These are phyloP conservation scores for Hermaeophaga mercurialis DNA, from an alignment of 2,888 invertebrate species.

Conservation along the genomic window DNA sequence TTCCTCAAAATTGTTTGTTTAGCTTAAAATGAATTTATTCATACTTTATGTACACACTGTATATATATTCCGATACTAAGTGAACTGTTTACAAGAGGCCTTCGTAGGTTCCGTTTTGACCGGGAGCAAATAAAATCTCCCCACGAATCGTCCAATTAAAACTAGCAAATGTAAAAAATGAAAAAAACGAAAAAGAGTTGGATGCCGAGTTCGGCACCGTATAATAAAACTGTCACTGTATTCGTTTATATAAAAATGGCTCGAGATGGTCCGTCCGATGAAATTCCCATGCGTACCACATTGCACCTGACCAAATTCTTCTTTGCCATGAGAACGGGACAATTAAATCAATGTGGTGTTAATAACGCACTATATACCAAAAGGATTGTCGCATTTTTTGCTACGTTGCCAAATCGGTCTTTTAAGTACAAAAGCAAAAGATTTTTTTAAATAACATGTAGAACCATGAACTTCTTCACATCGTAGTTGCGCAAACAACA, in stretches of 20 bases:
- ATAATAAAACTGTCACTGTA: constrained; percentile 42
- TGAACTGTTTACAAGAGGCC: too few relatives aligned
- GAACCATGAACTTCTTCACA: too few relatives aligned
- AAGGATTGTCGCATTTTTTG: constrained; percentile 34
- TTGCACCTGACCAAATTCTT: constrained; percentile 53
- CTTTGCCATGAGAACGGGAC: constrained; percentile 47
- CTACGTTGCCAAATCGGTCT: constrained; percentile 35
- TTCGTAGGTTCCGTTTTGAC: too few relatives aligned
- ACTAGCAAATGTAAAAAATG: constrained; percentile 25
- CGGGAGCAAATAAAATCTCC: constrained; percentile 15
- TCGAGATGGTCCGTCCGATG: constrained; percentile 19
- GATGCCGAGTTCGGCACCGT: constrained; percentile 22
- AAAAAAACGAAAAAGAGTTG: constrained; percentile 26
- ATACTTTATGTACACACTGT: too few relatives aligned
- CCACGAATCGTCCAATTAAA: constrained; percentile 36
- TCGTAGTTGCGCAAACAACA: too few relatives aligned
- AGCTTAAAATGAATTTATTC: too few relatives aligned
- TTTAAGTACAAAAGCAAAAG: too few relatives aligned
- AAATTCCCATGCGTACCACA: constrained; percentile 39
- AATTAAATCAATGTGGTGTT: constrained; percentile 55
- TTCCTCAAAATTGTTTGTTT: too few relatives aligned
- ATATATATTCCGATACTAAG: too few relatives aligned
- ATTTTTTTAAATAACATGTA: too few relatives aligned
- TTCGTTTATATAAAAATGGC: constrained; percentile 27
- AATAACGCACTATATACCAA: constrained; percentile 49